Base-by-base conservation (phyloP, 2,888 invertebrate genomes). In the Cryptus armator region DNA sequence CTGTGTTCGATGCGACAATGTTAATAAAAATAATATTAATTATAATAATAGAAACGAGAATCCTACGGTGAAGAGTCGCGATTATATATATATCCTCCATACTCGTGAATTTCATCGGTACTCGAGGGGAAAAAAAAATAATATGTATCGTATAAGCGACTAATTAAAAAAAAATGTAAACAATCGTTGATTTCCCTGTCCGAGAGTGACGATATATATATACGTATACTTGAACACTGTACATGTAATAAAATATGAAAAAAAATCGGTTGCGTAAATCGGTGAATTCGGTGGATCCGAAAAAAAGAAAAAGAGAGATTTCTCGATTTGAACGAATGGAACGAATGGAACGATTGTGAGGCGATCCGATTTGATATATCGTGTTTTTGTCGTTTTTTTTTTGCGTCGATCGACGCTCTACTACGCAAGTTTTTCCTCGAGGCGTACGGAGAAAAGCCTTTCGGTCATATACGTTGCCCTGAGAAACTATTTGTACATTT, bases 401-500 rank as follows among this genome's bases (percentile, higher is more conserved):
- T n/a, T 48, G 48, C 48, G 29, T 29, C 14, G 16, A 32, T 37
- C 16, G 46, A 29, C 46, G 16, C 59, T n/a, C 46, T 44, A 43
- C 24, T 24, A 53, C 16, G 70, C 53, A 16, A 83, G 29, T 83
- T 83, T 79, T 19, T 24, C 24, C 24, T 24, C 78, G 62, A 64
- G 53, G 66, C 72, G 16, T 68, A 0, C 6, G 37, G 9, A 37
- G 24, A 53, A 53, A 74, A 9, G 59, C 24, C 46, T 75, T 68
- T 51, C 72, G 71, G n/a, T 51, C 24, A 59, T 71, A 79, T 77
- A 83, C 72, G 66, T 86, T 85, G 78, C 81, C 84, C 86, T 87
- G 86, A 87, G 81, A 56, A 84, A 79, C 74, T 71, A 79, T 84
- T 82, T 85, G 75, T 85, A 81, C 82, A 82, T 82, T 75, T 44